Evolutionary conservation across 2,888 invertebrate genomes (phyloP).

Genomic region (Brenthis daphne): DNA sequence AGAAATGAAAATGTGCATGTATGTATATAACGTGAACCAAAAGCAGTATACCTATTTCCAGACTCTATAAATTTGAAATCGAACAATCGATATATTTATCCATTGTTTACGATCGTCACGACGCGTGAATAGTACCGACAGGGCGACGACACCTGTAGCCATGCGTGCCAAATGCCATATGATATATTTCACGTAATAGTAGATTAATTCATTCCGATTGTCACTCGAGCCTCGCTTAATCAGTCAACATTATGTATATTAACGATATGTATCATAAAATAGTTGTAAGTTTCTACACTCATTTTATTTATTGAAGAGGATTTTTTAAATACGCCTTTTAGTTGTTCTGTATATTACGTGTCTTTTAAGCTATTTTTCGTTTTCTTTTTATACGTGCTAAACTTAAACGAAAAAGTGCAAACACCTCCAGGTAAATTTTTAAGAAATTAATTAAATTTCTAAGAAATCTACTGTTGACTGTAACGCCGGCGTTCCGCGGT

Average conservation of each 20-base stretch:
- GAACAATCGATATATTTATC: constrained; percentile 9
- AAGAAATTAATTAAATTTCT: no score
- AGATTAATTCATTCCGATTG: constrained; percentile 35
- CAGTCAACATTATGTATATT: constrained; percentile 5
- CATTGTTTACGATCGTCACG: constrained; percentile 26
- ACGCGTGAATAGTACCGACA: constrained; percentile 14
- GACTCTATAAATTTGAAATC: constrained; percentile 4
- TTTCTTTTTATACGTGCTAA: no score
- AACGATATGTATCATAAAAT: neutral
- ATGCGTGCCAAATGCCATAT: constrained; percentile 49
- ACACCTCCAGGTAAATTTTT: no score
- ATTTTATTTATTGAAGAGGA: no score
- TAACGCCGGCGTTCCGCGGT: no score
- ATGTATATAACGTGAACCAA: neutral
- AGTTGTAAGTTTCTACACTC: no score
- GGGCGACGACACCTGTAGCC: constrained; percentile 58
- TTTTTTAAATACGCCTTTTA: no score
- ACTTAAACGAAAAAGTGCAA: no score
- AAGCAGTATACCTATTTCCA: neutral
- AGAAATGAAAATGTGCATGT: neutral
- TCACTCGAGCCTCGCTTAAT: constrained; percentile 20
- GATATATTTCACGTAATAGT: constrained; percentile 44
- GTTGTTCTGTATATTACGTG: no score
- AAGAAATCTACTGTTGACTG: no score
- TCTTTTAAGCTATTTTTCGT: no score